These are phyloP conservation scores for Caenorhabditis becei DNA, from an alignment of 2,888 invertebrate genomes.

Conservation along the genomic window DNA sequence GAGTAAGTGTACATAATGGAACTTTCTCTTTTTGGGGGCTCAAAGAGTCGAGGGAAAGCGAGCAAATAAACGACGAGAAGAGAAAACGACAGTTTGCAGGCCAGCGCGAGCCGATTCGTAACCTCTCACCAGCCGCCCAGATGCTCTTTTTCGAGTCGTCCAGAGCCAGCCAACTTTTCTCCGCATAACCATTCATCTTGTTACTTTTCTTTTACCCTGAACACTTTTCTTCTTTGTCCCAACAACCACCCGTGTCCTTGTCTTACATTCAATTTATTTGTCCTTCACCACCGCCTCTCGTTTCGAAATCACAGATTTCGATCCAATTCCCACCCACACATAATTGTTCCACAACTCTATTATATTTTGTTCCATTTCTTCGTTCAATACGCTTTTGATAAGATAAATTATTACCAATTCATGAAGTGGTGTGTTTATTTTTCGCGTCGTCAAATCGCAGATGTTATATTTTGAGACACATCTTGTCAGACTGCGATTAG, in stretches of 20 bases:
- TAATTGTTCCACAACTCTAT: background rate
- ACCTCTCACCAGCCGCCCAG: conserved; percentile 43
- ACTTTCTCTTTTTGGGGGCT: background rate
- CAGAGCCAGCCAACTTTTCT: conserved; percentile 56
- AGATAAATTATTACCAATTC: conserved; percentile 46
- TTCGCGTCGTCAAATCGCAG: conserved; percentile 10
- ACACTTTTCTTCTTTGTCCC: conserved; percentile 24
- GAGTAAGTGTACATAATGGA: conserved; percentile 30
- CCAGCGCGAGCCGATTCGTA: conserved; percentile 54
- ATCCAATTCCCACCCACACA: background rate
- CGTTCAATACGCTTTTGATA: background rate
- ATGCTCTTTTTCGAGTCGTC: conserved; percentile 53
- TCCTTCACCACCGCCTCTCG: background rate
- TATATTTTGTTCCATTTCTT: conserved; percentile 2
- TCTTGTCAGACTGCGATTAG: conserved; percentile 4
- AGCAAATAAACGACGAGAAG: conserved; percentile 1
- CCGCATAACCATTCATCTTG: conserved; percentile 23
- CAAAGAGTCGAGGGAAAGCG: background rate
- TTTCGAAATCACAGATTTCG: background rate
- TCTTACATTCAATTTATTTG: conserved; percentile 9
- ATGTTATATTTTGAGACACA: background rate
- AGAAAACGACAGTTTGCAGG: conserved; percentile 35
- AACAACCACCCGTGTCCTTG: conserved; percentile 7
- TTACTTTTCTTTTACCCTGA: conserved; percentile 11
- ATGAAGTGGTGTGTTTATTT: background rate